phyloP scores from a whole-genome alignment of 1,140 invertebrate genomes.

The Sycophila sp. region DNA sequence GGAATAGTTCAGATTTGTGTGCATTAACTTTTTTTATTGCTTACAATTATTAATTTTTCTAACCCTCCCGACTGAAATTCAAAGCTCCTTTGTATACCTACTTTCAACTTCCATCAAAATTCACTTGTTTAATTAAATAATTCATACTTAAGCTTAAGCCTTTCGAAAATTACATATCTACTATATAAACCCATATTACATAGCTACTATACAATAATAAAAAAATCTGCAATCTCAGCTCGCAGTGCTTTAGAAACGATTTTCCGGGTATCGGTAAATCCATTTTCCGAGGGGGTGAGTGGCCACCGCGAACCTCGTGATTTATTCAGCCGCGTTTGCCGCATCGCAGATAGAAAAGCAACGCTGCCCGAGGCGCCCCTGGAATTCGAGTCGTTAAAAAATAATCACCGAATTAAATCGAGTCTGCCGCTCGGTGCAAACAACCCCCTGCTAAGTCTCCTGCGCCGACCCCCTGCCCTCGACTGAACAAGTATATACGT shows the following conservation, averaged over 20 bases:
- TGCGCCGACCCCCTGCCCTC: neutral
- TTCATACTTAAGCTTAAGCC: too few relatives aligned
- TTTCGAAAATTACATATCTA: too few relatives aligned
- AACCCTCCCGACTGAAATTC: too few relatives aligned
- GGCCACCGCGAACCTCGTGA: neutral
- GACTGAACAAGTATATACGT: neutral
- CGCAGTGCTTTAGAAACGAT: neutral
- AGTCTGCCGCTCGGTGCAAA: conserved; percentile 59
- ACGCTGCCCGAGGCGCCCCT: conserved; percentile 10
- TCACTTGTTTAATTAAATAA: too few relatives aligned
- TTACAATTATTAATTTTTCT: too few relatives aligned
- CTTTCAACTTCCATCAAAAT: too few relatives aligned
- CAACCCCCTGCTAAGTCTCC: conserved; percentile 52
- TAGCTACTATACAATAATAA: neutral
- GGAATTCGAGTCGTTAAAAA: conserved; percentile 63
- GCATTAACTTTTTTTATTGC: too few relatives aligned
- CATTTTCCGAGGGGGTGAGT: neutral
- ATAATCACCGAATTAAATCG: conserved; percentile 68
- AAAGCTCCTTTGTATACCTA: too few relatives aligned
- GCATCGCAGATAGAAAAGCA: conserved; percentile 26
- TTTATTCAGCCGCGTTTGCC: conserved; percentile 23
- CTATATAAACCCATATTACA: too few relatives aligned
- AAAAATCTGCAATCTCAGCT: neutral
- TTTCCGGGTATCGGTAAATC: neutral
- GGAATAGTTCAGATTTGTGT: too few relatives aligned